Conservation (phyloP, 2,797 vertebrate genomes). For the Rhinatrema bivittatum region DNA sequence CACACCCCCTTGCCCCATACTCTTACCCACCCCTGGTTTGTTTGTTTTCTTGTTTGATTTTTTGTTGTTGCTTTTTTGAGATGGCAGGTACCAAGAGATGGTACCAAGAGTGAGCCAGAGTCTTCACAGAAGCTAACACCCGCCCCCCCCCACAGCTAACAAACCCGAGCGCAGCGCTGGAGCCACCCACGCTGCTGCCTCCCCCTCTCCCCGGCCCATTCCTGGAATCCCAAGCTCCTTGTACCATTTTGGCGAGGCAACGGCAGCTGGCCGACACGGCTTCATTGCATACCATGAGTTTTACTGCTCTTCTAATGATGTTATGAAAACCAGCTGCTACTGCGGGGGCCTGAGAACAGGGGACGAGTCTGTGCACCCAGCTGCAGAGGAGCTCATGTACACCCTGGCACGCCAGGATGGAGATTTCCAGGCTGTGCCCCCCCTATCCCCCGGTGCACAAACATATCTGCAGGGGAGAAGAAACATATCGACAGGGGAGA, state of each 20-base stretch:
- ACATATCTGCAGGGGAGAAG: no score
- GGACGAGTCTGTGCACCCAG: no score
- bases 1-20: no score
- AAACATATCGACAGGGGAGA: no score
- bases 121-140: no score
- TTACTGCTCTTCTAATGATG: background rate
- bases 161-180: fast-evolving
- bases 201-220: fast-evolving
- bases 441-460: background rate
- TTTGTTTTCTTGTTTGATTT: no score
- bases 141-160: fast-evolving
- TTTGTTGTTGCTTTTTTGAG: no score
- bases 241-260: no score
- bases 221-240: background rate
- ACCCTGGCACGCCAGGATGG: background rate
- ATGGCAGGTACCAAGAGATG: no score
- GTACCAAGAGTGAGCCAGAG: no score
- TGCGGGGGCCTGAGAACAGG: background rate
- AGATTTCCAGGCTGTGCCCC: background rate
- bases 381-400: background rate
- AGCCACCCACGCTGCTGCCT: fast-evolving
- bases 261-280: fast-evolving
- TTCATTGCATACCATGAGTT: background rate
- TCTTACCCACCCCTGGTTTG: no score
- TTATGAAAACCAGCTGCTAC: background rate